phyloP scores from a whole-genome alignment of 2,888 invertebrate species.

The Oxytorus armatus region DNA sequence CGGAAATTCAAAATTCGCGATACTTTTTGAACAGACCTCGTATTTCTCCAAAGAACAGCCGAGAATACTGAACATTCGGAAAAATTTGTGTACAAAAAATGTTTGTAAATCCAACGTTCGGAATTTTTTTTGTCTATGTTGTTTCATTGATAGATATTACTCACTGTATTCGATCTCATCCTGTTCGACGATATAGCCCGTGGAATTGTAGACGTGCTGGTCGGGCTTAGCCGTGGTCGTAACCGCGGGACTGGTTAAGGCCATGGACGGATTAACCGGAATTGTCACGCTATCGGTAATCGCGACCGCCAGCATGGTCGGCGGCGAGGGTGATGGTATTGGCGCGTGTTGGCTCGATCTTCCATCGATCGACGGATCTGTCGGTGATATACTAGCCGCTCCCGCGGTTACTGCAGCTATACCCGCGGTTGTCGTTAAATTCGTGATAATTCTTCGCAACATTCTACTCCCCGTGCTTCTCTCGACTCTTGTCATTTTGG shows the following conservation, averaged over 20 bases:
- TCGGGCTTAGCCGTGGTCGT: constrained; percentile 79
- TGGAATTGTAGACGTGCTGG: constrained; percentile 80
- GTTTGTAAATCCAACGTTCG: no score
- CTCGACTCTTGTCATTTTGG: constrained; percentile 47
- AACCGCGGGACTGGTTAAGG: constrained; percentile 76
- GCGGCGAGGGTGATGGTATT: constrained; percentile 73
- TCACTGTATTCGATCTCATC: constrained; percentile 83
- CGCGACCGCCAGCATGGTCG: constrained; percentile 76
- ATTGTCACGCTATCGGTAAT: constrained; percentile 79
- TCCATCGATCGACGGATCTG: constrained; percentile 67
- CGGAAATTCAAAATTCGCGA: no score
- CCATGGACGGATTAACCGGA: constrained; percentile 80
- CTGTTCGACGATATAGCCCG: constrained; percentile 79
- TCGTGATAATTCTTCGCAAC: constrained; percentile 71
- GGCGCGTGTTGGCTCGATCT: constrained; percentile 67
- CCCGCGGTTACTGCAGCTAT: constrained; percentile 57
- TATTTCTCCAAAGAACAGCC: no score
- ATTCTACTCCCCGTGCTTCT: constrained; percentile 62
- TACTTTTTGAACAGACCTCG: no score
- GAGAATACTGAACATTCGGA: no score
- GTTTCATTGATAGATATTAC: constrained; percentile 69
- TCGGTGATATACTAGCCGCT: constrained; percentile 62
- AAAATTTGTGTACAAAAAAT: no score
- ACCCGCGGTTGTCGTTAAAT: constrained; percentile 68
- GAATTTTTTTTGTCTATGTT: background rate